Conservation (phyloP, 30 jellyfish, hydroid and myxozoan species). For the Aurelia aurita complex sp. Pacific region DNA sequence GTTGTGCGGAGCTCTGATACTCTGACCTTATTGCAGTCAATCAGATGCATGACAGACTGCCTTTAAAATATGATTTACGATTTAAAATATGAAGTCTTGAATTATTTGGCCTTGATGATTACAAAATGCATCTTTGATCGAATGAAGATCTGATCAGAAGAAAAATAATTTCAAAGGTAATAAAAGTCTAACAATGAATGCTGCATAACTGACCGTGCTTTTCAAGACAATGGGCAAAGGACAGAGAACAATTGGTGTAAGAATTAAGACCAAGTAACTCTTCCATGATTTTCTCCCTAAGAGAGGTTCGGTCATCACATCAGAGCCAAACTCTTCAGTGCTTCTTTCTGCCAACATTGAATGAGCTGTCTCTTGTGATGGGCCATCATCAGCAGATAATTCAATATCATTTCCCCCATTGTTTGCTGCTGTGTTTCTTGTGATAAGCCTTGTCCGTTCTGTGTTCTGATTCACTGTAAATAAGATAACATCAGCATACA, state of each 20-base stretch:
- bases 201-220: conserved; percentile 12
- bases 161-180: no score
- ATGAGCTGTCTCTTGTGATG: neutral
- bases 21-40: no score
- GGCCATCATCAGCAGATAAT: conserved; percentile 2
- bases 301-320: conserved; percentile 20
- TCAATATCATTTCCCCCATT: conserved; percentile 14
- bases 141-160: no score
- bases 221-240: conserved; percentile 47
- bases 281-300: conserved; percentile 62
- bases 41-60: no score
- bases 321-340: conserved; percentile 33
- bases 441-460: conserved; percentile 39
- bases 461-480: conserved; percentile 25
- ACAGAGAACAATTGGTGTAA: conserved; percentile 66
- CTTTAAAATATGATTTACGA: no score
- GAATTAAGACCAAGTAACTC: conserved; percentile 37
- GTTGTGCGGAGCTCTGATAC: no score
- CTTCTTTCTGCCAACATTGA: conserved; percentile 1
- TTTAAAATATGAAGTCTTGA: no score
- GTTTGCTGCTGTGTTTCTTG: neutral
- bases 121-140: no score
- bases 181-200: no score
- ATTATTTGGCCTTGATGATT: no score
- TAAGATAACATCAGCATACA: no score